These are phyloP conservation scores for Anabacerthia variegaticeps DNA, from an alignment of 2,797 vertebrate species.

Conservation along the genomic window DNA sequence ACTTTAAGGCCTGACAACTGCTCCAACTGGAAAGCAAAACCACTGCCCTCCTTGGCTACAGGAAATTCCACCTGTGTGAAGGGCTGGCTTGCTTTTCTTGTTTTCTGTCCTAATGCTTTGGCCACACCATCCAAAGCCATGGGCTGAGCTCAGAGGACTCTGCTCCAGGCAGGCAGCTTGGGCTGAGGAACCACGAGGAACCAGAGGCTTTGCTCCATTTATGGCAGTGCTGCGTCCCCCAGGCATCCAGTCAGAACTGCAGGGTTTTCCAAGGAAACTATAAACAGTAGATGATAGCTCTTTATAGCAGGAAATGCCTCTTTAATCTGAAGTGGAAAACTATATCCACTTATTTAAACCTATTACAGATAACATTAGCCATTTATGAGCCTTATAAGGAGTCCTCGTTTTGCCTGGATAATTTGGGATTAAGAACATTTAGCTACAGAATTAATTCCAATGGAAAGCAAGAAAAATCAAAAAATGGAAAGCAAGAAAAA, in stretches of 20 bases:
- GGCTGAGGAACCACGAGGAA: background rate
- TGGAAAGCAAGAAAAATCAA: background rate
- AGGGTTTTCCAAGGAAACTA: background rate
- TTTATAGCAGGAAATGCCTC: conserved; percentile 48
- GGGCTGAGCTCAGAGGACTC: background rate
- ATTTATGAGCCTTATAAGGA: conserved; percentile 16
- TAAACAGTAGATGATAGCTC: conserved; percentile 11
- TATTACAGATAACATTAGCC: background rate
- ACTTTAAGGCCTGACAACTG: background rate
- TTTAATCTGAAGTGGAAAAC: conserved; percentile 38
- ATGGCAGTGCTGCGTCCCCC: background rate
- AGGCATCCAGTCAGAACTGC: background rate
- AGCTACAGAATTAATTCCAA: background rate
- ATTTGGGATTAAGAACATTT: background rate
- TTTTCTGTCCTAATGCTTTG: background rate
- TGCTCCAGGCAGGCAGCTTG: background rate
- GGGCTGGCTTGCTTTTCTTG: background rate
- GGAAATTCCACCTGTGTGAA: background rate
- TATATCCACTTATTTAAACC: background rate
- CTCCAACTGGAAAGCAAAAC: background rate
- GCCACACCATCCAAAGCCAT: accelerated
- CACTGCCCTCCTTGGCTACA: accelerated
- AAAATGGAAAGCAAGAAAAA: background rate
- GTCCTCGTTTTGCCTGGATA: background rate
- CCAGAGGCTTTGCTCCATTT: background rate